Conservation (phyloP, 2,888 invertebrate species). For the Emmelina monodactyla region DNA sequence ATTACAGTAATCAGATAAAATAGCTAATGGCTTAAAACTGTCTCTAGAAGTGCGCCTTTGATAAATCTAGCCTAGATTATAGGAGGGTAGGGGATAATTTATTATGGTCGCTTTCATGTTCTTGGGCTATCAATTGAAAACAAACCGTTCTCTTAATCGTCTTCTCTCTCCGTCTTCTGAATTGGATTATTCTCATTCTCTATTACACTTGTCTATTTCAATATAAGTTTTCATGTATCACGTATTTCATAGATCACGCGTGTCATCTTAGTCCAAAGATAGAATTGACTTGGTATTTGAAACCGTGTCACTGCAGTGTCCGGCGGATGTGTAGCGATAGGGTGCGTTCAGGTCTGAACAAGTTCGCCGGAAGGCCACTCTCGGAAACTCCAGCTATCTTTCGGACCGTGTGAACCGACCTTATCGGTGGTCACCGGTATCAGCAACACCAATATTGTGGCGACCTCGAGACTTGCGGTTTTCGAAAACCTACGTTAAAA, state of each 20-base stretch:
- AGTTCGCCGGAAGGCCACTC: constrained; percentile 32
- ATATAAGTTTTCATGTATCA: too few species aligned
- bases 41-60: not conserved
- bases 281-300: too few species aligned
- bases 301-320: constrained; percentile 42
- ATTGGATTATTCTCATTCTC: too few species aligned
- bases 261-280: too few species aligned
- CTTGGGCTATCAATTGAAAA: too few species aligned
- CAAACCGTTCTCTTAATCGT: too few species aligned
- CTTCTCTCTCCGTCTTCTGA: too few species aligned
- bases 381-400: constrained; percentile 23
- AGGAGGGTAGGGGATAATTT: too few species aligned
- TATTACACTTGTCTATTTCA: too few species aligned
- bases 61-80: constrained; percentile 1
- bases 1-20: constrained; percentile 15
- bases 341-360: constrained; percentile 41
- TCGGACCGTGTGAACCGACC: constrained; percentile 20
- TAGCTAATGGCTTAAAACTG: constrained; percentile 8
- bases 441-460: not conserved
- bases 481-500: too few species aligned
- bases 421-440: constrained; percentile 19
- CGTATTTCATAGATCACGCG: too few species aligned
- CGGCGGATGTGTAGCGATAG: constrained; percentile 51
- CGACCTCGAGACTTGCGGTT: not conserved
- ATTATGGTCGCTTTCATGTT: too few species aligned